Conservation (phyloP, 1,140 invertebrate genomes). For the Drosophila leontia region DNA sequence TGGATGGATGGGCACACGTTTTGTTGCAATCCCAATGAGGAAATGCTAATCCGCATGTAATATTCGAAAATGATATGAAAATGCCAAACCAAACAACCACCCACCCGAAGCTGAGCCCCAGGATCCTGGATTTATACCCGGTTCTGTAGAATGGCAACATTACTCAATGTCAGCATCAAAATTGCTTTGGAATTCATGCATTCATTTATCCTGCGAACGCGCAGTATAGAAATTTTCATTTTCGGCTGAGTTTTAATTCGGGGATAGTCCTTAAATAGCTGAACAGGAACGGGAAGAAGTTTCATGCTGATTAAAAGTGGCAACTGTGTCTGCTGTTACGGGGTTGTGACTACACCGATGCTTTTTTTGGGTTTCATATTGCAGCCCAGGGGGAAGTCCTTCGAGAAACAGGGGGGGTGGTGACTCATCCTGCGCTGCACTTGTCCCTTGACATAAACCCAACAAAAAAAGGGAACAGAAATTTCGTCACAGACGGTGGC, state of each 20-base stretch:
- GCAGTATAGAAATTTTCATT: constrained; percentile 78
- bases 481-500: constrained; percentile 84
- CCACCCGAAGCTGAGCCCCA: constrained; percentile 33
- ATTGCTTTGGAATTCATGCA: constrained; percentile 83
- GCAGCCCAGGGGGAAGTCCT: constrained; percentile 59
- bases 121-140: not conserved
- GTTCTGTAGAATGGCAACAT: constrained; percentile 58
- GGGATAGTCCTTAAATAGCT: constrained; percentile 67
- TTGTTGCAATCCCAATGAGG: constrained; percentile 78
- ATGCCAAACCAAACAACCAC: constrained; percentile 80
- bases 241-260: constrained; percentile 66
- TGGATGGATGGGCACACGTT: constrained; percentile 69
- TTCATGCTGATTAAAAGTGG: constrained; percentile 81
- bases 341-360: constrained; percentile 37
- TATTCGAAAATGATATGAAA: constrained; percentile 84
- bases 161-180: constrained; percentile 83
- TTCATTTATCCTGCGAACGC: constrained; percentile 52
- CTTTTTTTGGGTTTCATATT: constrained; percentile 57
- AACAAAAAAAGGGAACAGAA: constrained; percentile 23
- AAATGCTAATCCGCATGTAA: constrained; percentile 85
- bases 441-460: constrained; percentile 48
- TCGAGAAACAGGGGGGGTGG: constrained; percentile 17
- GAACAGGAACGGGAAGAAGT: constrained; percentile 41
- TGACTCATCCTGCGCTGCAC: constrained; percentile 62
- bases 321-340: constrained; percentile 43